Base-by-base conservation (phyloP, 2,797 vertebrate species). In the Otolemur crassicaudatus region DNA sequence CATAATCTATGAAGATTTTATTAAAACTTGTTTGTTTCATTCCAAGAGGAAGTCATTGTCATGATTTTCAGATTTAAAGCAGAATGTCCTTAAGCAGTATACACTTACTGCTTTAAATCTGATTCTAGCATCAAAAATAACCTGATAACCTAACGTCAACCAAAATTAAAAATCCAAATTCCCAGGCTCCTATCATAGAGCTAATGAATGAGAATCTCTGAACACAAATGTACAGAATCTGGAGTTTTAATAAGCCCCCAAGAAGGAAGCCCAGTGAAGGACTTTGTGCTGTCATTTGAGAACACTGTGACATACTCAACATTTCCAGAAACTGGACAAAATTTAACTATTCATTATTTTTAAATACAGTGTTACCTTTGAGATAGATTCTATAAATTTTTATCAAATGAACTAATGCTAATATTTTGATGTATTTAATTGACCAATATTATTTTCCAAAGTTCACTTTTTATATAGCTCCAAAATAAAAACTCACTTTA, bases 241-340 rank as follows among this genome's bases (percentile, higher is more conserved):
- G 27, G 11, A 56, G 75, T 75, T 90, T 90, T 56, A 83, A 63
- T 37, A 89, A 96, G 16, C 14, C 85, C 34, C 46, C 29, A 79
- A 10, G 40, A 90, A 93, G 70, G 29, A 95, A 69, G 14, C 20
- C 29, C 27, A 60, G 10, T 63, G 25, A 76, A 94, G 61, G 8
- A n/a, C 23, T 93, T 34, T 70, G 23, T 58, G 46, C 56, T 95
- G 56, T 86, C 56, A 61, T 63, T 80, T 81, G 63, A 92, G 19
- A 87, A 37, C 65, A 95, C 7, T 84, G 87, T 85, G 34, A 34
- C 7, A 90, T 25, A 46, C 14, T 87, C 58, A 76, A 3, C 7
- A 73, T 65, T 93, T 92, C 85, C n/a, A 94, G 27, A 96, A 94
- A 87, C 56, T n/a, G 61, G 34, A 94, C 16, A 97, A 92, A 86